Evolutionary conservation across 2,888 invertebrate species (phyloP).

Genomic region (Ischnus inquisitorius): DNA sequence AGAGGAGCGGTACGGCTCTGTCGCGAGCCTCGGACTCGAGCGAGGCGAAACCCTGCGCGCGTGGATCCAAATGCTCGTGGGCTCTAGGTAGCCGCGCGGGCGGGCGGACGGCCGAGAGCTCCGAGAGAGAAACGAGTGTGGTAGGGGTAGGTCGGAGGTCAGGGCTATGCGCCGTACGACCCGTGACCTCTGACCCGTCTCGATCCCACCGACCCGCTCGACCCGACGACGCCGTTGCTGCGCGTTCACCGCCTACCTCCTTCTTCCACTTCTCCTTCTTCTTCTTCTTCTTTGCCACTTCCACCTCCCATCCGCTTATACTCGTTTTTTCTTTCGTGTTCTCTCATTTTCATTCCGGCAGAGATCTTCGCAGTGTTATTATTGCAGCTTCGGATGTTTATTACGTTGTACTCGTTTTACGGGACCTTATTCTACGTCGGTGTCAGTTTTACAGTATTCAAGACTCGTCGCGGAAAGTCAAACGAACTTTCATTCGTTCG

Average conservation of each 20-base stretch:
- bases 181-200: slow-evolving; percentile 82
- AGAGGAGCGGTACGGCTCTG: slow-evolving; percentile 51
- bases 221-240: slow-evolving; percentile 72
- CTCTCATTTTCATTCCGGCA: slow-evolving; percentile 55
- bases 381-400: neutral
- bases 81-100: slow-evolving; percentile 66
- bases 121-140: slow-evolving; percentile 68
- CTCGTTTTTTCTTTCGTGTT: slow-evolving; percentile 51
- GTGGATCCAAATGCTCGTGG: slow-evolving; percentile 67
- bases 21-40: slow-evolving; percentile 68
- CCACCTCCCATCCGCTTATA: slow-evolving; percentile 45
- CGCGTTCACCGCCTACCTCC: slow-evolving; percentile 65
- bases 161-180: slow-evolving; percentile 84
- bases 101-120: slow-evolving; percentile 67
- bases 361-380: slow-evolving; percentile 16
- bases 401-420: neutral
- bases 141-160: slow-evolving; percentile 81
- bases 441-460: neutral
- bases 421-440: neutral
- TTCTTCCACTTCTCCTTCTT: slow-evolving; percentile 66
- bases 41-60: slow-evolving; percentile 65
- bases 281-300: slow-evolving; percentile 44
- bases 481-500: neutral
- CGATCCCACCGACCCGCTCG: slow-evolving; percentile 80
- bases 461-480: neutral